These are phyloP conservation scores for Dinocampus coccinellae DNA, from an alignment of 2,888 invertebrate species.

Conservation along the genomic window DNA sequence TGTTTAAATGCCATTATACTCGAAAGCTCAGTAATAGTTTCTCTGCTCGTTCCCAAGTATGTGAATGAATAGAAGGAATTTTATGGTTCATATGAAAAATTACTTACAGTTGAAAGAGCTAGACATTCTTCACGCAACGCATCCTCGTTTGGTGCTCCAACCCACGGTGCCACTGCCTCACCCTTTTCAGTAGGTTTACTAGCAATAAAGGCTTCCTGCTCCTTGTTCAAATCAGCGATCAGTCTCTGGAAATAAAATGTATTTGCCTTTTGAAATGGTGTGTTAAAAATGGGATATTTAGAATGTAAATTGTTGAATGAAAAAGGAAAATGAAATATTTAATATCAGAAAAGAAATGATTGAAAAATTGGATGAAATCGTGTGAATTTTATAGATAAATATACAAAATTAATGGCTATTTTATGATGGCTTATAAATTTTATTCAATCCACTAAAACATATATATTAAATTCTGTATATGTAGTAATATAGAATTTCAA, in stretches of 20 bases:
- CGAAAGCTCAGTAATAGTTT: no score
- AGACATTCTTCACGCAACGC: slow-evolving; percentile 95
- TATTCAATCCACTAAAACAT: no score
- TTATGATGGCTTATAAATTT: no score
- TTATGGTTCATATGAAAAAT: slow-evolving; percentile 2
- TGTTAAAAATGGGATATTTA: background rate
- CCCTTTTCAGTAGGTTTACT: slow-evolving; percentile 81
- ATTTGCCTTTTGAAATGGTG: background rate
- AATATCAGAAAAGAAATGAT: no score
- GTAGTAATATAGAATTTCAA: no score
- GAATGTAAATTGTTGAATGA: no score
- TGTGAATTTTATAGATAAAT: no score
- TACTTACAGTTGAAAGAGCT: slow-evolving; percentile 86
- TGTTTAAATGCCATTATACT: background rate
- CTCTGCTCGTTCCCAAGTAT: no score
- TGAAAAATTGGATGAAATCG: background rate
- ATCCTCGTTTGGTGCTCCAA: slow-evolving; percentile 94
- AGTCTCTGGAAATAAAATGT: slow-evolving; percentile 80
- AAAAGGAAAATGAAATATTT: no score
- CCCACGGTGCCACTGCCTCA: slow-evolving; percentile 91
- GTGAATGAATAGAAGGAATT: background rate
- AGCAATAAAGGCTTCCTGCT: slow-evolving; percentile 96
- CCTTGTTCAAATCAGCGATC: slow-evolving; percentile 96
- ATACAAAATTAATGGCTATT: no score
- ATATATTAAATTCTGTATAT: no score